phyloP scores from a whole-genome alignment of 2,797 vertebrate species.

The Bradypus variegatus region DNA sequence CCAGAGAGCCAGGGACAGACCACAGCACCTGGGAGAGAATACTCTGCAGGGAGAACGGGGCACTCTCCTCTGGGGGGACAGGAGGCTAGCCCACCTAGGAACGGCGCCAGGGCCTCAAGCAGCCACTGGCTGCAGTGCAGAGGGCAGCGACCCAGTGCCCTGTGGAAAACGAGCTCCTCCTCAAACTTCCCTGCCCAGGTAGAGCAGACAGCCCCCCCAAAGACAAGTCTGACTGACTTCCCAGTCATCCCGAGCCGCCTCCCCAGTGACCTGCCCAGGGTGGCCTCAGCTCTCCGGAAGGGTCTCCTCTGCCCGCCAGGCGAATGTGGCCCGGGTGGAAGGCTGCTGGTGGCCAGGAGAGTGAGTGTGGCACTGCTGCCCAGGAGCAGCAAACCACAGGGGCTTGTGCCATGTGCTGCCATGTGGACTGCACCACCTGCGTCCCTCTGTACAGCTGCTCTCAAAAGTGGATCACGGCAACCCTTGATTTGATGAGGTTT shows the following conservation, averaged over 20 bases:
- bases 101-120: no score
- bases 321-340: neutral
- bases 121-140: no score
- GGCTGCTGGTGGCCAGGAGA: no score
- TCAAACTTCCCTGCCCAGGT: neutral
- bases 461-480: neutral
- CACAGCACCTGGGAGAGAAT: no score
- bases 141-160: no score
- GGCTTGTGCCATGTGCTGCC: neutral
- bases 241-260: neutral
- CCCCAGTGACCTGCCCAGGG: no score
- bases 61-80: no score
- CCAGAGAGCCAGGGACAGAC: neutral
- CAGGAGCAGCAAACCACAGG: no score
- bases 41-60: no score
- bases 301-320: neutral
- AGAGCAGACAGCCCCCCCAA: neutral
- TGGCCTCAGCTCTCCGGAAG: rapidly evolving
- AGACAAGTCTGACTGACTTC: neutral
- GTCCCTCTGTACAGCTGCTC: neutral
- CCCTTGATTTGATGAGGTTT: neutral
- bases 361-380: no score
- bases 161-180: neutral
- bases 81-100: no score
- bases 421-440: neutral